A percentile compares a stretch with the other conserved stretches of the same genome.
Conservation (phyloP, 2,113 vertebrate genomes). For the Corydoras maculifer region DNA sequence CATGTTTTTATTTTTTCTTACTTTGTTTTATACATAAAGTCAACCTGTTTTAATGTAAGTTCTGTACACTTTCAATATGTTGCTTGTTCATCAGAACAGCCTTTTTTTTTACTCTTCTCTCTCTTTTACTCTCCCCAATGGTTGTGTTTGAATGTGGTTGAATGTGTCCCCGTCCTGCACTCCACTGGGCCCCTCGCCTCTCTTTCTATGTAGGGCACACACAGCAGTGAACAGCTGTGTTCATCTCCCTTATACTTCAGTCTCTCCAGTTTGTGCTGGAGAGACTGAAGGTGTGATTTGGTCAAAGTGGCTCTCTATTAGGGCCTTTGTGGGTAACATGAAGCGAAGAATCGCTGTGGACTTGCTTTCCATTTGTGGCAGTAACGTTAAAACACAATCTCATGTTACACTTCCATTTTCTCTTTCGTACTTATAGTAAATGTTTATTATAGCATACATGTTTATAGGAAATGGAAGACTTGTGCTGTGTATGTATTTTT, state of each 20-base stretch:
- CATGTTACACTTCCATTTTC: background rate
- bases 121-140: no score
- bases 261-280: conserved; percentile 32
- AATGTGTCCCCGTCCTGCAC: conserved; percentile 14
- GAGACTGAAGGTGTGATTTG: conserved; percentile 43
- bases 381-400: conserved; percentile 25
- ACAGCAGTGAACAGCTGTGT: background rate
- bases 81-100: no score
- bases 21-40: no score
- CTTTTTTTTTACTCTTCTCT: no score
- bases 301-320: conserved; percentile 53
- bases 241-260: background rate
- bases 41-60: no score
- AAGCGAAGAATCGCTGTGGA: conserved; percentile 8
- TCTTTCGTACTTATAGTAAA: background rate
- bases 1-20: no score
- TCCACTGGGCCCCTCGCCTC: conserved; percentile 21
- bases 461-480: background rate
- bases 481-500: no score
- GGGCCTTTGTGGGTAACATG: conserved; percentile 24
- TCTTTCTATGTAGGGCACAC: conserved; percentile 32
- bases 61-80: no score
- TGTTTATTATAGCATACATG: background rate
- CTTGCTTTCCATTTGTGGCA: conserved; percentile 33
- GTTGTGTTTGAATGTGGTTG: conserved; percentile 26